phyloP scores from a whole-genome alignment of 2,888 invertebrate genomes.

The Chromoteleia sp. region DNA sequence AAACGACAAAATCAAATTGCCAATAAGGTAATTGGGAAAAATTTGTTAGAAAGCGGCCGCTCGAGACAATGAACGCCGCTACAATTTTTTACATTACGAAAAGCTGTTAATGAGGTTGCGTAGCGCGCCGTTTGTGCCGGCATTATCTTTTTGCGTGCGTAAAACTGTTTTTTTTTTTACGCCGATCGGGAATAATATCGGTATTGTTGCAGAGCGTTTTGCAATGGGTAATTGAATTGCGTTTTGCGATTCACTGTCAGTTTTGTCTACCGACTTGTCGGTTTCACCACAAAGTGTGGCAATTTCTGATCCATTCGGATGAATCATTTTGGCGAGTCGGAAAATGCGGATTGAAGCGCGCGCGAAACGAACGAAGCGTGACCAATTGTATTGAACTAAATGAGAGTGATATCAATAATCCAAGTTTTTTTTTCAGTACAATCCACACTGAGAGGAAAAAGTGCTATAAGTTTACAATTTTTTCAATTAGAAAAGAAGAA shows the following conservation, averaged over 20 bases:
- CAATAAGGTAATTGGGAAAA: conserved; percentile 55
- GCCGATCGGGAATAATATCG: not conserved
- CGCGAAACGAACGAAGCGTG: no score
- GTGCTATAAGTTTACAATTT: no score
- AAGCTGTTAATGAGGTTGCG: conserved; percentile 47
- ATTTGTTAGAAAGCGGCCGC: conserved; percentile 59
- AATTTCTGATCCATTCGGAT: no score
- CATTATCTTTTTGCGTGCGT: conserved; percentile 19
- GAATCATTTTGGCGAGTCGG: no score
- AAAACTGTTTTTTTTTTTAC: conserved; percentile 4
- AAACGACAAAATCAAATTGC: conserved; percentile 48
- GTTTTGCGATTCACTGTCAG: conserved; percentile 10
- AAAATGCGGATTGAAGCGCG: no score
- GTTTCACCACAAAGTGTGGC: not conserved
- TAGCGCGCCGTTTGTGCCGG: not conserved
- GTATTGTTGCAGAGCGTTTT: conserved; percentile 19
- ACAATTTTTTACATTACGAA: conserved; percentile 25
- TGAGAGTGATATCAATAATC: no score
- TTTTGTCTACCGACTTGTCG: not conserved
- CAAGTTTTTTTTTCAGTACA: no score
- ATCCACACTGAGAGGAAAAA: no score
- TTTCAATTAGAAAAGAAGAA: no score
- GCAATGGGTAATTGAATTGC: conserved; percentile 30
- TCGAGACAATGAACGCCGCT: conserved; percentile 30
- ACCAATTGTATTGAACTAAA: no score